Conservation (phyloP, 2,888 invertebrate species). For the Ariolimax columbianus region DNA sequence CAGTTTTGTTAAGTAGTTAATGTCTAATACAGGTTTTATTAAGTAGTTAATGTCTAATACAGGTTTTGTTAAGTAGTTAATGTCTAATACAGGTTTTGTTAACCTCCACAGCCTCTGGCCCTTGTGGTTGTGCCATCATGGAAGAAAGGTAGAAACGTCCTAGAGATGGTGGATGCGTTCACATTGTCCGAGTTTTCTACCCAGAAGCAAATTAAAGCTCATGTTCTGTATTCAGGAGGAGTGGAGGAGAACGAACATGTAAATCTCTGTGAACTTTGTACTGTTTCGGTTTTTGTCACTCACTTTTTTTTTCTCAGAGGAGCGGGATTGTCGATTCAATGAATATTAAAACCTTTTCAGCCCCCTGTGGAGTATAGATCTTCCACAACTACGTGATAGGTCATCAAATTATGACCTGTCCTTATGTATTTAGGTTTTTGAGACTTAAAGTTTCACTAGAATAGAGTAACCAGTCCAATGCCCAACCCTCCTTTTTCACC, state of each 20-base stretch:
- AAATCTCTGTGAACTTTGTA: conserved; percentile 43
- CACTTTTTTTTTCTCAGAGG: background rate
- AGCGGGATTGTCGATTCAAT: too few relatives aligned
- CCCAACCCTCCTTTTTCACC: too few relatives aligned
- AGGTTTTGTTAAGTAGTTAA: background rate
- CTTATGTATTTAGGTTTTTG: too few relatives aligned
- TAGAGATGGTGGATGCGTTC: conserved; percentile 59
- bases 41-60: too few relatives aligned
- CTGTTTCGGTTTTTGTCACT: background rate
- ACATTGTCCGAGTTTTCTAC: conserved; percentile 15
- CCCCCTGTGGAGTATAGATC: too few relatives aligned
- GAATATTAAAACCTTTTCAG: too few relatives aligned
- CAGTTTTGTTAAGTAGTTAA: too few relatives aligned
- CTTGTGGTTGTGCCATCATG: conserved; percentile 85
- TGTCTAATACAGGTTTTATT: too few relatives aligned
- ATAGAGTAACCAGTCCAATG: too few relatives aligned
- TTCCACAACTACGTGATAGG: too few relatives aligned
- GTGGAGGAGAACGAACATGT: conserved; percentile 72
- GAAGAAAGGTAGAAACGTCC: conserved; percentile 79
- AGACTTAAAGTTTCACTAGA: too few relatives aligned
- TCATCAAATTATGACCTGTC: too few relatives aligned
- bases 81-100: conserved; percentile 60
- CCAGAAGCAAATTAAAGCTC: conserved; percentile 54
- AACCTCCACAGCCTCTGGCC: conserved; percentile 82
- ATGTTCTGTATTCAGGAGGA: conserved; percentile 74